Conservation (phyloP, 2,888 invertebrate species). For the Quadriops clusia region DNA sequence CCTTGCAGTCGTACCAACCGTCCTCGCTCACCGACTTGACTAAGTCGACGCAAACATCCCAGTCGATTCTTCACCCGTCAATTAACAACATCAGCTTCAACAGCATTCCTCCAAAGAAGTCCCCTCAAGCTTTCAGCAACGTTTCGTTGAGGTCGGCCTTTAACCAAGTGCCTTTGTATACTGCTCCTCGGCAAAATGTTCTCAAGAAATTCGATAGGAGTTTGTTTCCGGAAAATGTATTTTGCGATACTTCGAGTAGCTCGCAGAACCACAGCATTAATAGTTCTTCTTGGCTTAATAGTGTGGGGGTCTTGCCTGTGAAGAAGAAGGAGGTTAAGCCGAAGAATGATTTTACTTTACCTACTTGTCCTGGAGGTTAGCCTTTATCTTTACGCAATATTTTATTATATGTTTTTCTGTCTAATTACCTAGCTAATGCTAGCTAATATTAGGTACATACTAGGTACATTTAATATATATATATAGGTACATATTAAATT, state of each 20-base stretch:
- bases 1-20: slow-evolving; percentile 25
- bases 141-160: slow-evolving; percentile 20
- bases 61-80: slow-evolving; percentile 28
- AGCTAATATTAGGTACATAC: too few relatives aligned
- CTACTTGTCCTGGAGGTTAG: slow-evolving; percentile 51
- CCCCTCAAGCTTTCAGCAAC: slow-evolving; percentile 25
- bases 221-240: slow-evolving; percentile 17
- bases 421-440: too few relatives aligned
- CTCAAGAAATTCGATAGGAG: slow-evolving; percentile 28
- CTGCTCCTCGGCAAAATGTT: slow-evolving; percentile 24
- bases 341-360: slow-evolving; percentile 44
- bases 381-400: too few relatives aligned
- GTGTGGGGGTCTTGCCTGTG: slow-evolving; percentile 21
- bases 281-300: too few relatives aligned
- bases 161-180: slow-evolving; percentile 25
- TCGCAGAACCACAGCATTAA: slow-evolving; percentile 17
- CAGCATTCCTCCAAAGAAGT: slow-evolving; percentile 21
- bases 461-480: too few relatives aligned
- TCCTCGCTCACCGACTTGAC: slow-evolving; percentile 25
- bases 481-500: too few relatives aligned
- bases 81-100: slow-evolving; percentile 34
- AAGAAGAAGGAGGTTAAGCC: slow-evolving; percentile 24
- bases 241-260: slow-evolving; percentile 24
- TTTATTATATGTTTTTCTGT: too few relatives aligned
- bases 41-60: slow-evolving; percentile 17